These are phyloP conservation scores for Momotus momota DNA, from an alignment of 2,797 vertebrate genomes.

Conservation along the genomic window DNA sequence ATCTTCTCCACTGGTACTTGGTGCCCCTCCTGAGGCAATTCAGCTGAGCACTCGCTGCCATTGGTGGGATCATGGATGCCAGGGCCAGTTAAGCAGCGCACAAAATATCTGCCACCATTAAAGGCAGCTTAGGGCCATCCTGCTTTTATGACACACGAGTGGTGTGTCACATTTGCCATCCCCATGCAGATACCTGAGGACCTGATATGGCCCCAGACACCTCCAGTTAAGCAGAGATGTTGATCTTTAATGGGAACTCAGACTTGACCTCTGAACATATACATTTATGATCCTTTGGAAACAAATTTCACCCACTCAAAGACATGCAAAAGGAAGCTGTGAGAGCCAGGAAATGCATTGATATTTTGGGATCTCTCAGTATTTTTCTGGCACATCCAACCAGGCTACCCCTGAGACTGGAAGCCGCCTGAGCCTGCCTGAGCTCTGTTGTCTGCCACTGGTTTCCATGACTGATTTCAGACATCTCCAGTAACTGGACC, in stretches of 20 bases:
- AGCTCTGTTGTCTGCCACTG: neutral
- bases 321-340: neutral
- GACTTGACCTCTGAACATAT: too few relatives aligned
- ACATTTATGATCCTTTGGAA: neutral
- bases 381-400: neutral
- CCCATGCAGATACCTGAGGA: neutral
- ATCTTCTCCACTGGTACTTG: neutral
- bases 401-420: neutral
- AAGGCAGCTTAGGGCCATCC: neutral
- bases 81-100: neutral
- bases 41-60: neutral
- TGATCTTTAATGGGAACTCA: neutral
- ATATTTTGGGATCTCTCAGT: neutral
- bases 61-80: accelerated
- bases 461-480: neutral
- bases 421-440: neutral
- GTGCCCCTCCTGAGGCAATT: neutral
- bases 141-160: neutral
- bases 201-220: neutral
- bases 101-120: neutral
- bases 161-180: neutral
- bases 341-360: neutral
- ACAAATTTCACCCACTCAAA: too few relatives aligned
- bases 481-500: too few relatives aligned
- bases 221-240: neutral